Conservation (phyloP, 1,140 invertebrate genomes). For the Leptonema lineaticorne region DNA sequence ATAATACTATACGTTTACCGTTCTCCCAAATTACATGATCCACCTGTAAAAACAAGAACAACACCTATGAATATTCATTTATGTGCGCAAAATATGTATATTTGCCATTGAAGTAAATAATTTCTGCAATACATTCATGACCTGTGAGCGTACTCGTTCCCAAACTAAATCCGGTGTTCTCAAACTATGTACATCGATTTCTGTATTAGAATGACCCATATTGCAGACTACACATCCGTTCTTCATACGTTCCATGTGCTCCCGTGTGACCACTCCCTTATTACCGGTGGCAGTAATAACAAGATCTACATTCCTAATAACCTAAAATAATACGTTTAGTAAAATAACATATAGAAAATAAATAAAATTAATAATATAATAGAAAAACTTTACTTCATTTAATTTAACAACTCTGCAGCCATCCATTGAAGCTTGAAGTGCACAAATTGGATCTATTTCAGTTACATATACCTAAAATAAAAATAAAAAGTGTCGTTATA, state of each 20-base stretch:
- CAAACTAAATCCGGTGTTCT: conserved; percentile 92
- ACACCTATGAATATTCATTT: not conserved
- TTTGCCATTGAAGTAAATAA: conserved; percentile 5
- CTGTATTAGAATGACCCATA: conserved; percentile 98
- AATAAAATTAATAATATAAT: not conserved
- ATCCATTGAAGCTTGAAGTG: conserved; percentile 97
- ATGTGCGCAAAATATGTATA: not conserved
- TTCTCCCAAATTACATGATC: conserved; percentile 97
- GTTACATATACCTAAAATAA: conserved; percentile 76
- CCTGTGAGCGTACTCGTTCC: conserved; percentile 95
- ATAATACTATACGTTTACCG: conserved; percentile 86
- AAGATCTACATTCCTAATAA: conserved; percentile 89
- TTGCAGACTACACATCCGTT: conserved; percentile 96
- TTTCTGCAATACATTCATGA: conserved; percentile 26
- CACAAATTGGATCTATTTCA: conserved; percentile 98
- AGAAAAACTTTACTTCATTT: conserved; percentile 69
- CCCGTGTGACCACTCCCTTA: conserved; percentile 92
- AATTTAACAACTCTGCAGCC: conserved; percentile 94
- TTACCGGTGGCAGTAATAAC: conserved; percentile 95
- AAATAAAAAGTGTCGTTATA: not conserved
- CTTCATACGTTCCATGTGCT: conserved; percentile 97
- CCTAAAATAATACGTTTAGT: conserved; percentile 41
- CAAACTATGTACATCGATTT: conserved; percentile 95
- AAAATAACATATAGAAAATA: too few species aligned
- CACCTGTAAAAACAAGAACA: conserved; percentile 58